These are phyloP conservation scores for Heteromurus nitidus DNA, from an alignment of 2,888 invertebrate species.

Conservation along the genomic window DNA sequence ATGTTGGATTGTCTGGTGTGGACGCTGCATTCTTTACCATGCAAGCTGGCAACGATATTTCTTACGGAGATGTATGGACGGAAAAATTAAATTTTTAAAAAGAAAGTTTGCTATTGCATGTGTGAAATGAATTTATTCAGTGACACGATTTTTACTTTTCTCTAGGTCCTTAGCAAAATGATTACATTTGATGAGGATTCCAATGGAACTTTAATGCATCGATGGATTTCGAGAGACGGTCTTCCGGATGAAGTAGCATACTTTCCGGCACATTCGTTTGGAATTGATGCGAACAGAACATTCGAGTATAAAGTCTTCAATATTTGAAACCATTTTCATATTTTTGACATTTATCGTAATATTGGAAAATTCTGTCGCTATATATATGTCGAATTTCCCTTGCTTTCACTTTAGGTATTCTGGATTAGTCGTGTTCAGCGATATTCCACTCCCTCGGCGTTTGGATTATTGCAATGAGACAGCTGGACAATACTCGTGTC, in stretches of 20 bases:
- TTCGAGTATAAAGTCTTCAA: constrained; percentile 81
- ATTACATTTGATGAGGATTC: constrained; percentile 89
- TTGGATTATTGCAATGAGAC: constrained; percentile 83
- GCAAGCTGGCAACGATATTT: constrained; percentile 94
- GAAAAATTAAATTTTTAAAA: not conserved
- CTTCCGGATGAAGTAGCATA: constrained; percentile 89
- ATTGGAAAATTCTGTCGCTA: not conserved
- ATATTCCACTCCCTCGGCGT: constrained; percentile 85
- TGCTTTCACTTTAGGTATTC: constrained; percentile 77
- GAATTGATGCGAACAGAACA: constrained; percentile 94
- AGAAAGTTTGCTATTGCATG: too few relatives aligned
- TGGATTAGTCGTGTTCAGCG: constrained; percentile 92
- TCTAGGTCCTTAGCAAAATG: constrained; percentile 89
- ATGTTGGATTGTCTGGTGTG: constrained; percentile 92
- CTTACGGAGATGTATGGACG: constrained; percentile 85
- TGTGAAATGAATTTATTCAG: too few relatives aligned
- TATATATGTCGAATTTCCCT: not conserved
- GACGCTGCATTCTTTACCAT: constrained; percentile 92
- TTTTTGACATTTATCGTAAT: not conserved
- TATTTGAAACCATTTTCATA: not conserved
- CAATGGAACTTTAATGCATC: constrained; percentile 88
- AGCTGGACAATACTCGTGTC: constrained; percentile 86
- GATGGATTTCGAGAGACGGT: constrained; percentile 90
- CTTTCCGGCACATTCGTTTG: constrained; percentile 92
- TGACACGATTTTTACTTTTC: too few relatives aligned